These are phyloP conservation scores for Caenorhabditis angaria DNA, from an alignment of 2,888 invertebrate genomes.

Conservation along the genomic window DNA sequence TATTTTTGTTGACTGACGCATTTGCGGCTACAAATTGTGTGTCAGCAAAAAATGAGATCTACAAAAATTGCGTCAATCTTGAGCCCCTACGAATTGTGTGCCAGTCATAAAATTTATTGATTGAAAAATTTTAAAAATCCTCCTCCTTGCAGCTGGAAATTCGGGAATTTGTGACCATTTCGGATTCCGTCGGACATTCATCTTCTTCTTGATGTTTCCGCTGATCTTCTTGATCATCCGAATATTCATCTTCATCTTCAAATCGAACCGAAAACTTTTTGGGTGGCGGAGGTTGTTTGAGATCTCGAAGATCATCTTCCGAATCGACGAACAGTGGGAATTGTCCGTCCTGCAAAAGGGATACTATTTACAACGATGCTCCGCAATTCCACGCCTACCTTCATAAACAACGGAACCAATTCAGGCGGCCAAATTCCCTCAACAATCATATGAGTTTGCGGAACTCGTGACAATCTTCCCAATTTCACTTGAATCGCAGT, in stretches of 20 bases:
- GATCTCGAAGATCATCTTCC: constrained; percentile 53
- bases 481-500: constrained; percentile 70
- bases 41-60: too few species aligned
- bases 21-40: too few species aligned
- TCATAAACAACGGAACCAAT: constrained; percentile 67
- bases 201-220: too few species aligned
- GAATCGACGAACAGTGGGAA: constrained; percentile 68
- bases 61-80: not conserved
- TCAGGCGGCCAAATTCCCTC: constrained; percentile 69
- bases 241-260: constrained; percentile 36
- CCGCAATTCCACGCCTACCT: too few species aligned
- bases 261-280: constrained; percentile 41
- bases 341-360: constrained; percentile 60
- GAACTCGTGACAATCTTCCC: constrained; percentile 64
- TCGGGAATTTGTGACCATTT: not conserved
- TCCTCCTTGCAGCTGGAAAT: too few species aligned
- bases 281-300: constrained; percentile 25
- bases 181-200: not conserved
- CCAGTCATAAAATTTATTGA: too few species aligned
- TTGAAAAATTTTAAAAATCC: too few species aligned
- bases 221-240: too few species aligned
- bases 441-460: constrained; percentile 67
- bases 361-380: too few species aligned
- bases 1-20: too few species aligned
- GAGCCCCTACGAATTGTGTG: not conserved